Base-by-base conservation (phyloP, 2,113 vertebrate genomes). In the Cyprinodon brontotheroides region DNA sequence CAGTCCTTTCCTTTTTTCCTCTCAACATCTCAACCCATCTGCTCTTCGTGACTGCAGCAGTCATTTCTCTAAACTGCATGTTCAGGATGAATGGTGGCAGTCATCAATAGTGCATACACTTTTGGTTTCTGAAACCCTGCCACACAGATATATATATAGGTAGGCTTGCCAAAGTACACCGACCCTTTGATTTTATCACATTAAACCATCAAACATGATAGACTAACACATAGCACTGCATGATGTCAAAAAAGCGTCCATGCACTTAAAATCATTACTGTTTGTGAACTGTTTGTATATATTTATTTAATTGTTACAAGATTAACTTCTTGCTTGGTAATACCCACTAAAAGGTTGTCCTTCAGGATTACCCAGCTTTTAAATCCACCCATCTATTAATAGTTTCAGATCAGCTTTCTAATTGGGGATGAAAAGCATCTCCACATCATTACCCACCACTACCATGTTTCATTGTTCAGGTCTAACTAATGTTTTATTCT, bases 1-100 rank as follows among this genome's bases (percentile, higher is more conserved):
- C 73, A 79, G 80, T 48, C 70, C 86, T 75, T 72, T 81, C 72
- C 20, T 66, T 66, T 80, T 75, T 65, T 38, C 83, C 86, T 85
- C 91, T 94, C 90, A 87, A 87, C 92, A 90, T 90, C 84, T 90
- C 84, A 87, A 92, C 89, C 92, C 88, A 92, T 93, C 91, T 93
- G 92, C 82, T 92, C 65, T 29, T 57, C 62, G 76, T 57, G 70
- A 79, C 89, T 88, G 87, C 93, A 84, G 84, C 75, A 86, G 89
- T 90, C 74, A 85, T 77, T 81, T 65, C 76, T 72, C 75, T 67
- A 65, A 72, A 86, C 57, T 70, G 71, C 40, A 22, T 72, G 80
- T 63, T 60, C 63, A 73, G n/a, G 14, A 63, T 68, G 69, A 80
- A 39, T 53, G 65, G 17, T 61, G 63, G 62, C 72, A 79, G 68